A percentile compares a stretch with the other conserved stretches of the same genome.
phyloP scores from a whole-genome alignment of 2,797 vertebrate genomes.

The Onychomys leucogaster region DNA sequence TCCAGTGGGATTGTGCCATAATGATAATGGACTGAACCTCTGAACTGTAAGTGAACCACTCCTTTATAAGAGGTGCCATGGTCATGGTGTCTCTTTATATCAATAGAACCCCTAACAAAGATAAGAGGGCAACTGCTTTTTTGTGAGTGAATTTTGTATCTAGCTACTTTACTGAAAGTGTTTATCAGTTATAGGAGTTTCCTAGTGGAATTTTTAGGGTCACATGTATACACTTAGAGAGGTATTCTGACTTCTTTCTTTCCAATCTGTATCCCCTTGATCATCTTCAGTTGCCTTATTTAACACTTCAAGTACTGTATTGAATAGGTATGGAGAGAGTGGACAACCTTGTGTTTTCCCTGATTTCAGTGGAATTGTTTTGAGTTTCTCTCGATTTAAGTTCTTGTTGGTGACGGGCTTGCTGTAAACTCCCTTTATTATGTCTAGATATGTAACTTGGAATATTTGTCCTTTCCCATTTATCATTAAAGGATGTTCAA shows the following conservation, averaged over 20 bases:
- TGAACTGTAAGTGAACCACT: background rate
- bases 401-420: no score
- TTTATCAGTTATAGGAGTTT: background rate
- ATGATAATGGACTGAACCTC: background rate
- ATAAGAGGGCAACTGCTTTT: background rate
- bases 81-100: background rate
- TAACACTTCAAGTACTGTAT: background rate
- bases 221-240: background rate
- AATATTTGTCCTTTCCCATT: no score
- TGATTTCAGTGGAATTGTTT: no score
- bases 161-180: background rate
- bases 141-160: background rate
- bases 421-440: no score
- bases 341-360: no score
- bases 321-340: no score
- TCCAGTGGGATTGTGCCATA: background rate
- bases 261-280: background rate
- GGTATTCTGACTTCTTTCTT: background rate
- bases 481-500: background rate
- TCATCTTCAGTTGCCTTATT: background rate
- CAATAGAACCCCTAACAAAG: background rate
- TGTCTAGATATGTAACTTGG: no score
- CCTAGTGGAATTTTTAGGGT: background rate
- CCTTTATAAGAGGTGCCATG: background rate
- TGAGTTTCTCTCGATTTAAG: no score